Percentiles rank a stretch among this genome's conserved stretches.
Evolutionary conservation across 1,140 invertebrate species (phyloP).

Genomic region (Trachelipus rathkii): DNA sequence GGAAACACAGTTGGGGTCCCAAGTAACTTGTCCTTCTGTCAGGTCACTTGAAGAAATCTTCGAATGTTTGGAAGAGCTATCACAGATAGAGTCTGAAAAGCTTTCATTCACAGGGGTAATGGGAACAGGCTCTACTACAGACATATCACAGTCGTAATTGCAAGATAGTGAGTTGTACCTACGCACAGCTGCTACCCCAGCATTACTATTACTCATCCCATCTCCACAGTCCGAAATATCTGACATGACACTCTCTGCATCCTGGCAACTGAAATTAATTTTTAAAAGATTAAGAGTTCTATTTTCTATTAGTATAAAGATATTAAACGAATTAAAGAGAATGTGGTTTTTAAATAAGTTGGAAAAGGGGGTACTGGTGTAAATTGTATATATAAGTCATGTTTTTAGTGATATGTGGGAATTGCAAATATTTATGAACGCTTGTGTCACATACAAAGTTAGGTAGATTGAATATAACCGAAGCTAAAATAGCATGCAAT

Average conservation of each 20-base stretch:
- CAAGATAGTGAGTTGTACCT: not conserved
- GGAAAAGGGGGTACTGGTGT: too few species aligned
- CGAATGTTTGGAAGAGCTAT: constrained; percentile 22
- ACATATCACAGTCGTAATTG: constrained; percentile 30
- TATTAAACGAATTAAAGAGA: too few species aligned
- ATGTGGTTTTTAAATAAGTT: too few species aligned
- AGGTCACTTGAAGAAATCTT: not conserved
- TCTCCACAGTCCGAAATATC: constrained; percentile 38
- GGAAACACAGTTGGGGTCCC: not conserved
- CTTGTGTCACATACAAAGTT: too few species aligned
- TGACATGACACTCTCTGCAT: constrained; percentile 37
- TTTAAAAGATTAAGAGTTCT: too few species aligned
- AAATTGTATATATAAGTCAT: too few species aligned
- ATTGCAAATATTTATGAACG: too few species aligned
- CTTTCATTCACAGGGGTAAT: not conserved
- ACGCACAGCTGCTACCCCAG: not conserved
- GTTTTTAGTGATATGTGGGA: too few species aligned
- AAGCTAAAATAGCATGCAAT: too few species aligned
- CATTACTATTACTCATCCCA: constrained; percentile 25
- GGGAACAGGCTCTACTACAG: constrained; percentile 34
- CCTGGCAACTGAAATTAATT: constrained; percentile 31
- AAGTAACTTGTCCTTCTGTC: not conserved
- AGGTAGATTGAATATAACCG: too few species aligned
- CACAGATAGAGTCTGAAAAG: constrained; percentile 27
- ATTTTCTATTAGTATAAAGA: too few species aligned